Percentiles rank a stretch among this genome's conserved stretches.
These are phyloP conservation scores for Ylistrum balloti DNA, from an alignment of 1,140 invertebrate genomes.

Conservation along the genomic window DNA sequence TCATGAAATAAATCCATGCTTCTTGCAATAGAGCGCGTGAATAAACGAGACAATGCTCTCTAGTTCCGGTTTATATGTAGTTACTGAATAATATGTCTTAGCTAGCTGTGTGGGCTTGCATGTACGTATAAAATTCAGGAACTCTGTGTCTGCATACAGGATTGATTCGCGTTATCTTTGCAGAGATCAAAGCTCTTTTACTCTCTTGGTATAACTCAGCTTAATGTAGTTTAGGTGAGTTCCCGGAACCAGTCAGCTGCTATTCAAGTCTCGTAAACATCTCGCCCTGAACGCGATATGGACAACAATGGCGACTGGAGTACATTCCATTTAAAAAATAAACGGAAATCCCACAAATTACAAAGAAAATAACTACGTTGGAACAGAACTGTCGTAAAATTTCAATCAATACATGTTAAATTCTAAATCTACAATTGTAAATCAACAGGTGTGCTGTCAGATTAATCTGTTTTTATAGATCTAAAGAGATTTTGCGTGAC, in stretches of 20 bases:
- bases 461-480: background rate
- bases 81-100: background rate
- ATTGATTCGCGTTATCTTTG: conserved; percentile 15
- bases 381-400: conserved; percentile 2
- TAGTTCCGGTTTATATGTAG: background rate
- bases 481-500: background rate
- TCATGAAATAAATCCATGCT: background rate
- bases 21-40: background rate
- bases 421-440: conserved; percentile 1
- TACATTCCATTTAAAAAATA: conserved; percentile 8
- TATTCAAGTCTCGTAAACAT: conserved; percentile 27
- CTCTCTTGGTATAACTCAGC: conserved; percentile 18
- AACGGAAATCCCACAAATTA: background rate
- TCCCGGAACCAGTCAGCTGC: conserved; percentile 11
- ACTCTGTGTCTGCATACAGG: background rate
- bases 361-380: background rate
- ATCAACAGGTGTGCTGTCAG: conserved; percentile 4
- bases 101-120: conserved; percentile 9
- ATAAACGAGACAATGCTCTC: background rate
- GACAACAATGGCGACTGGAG: conserved; percentile 18
- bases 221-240: conserved; percentile 26
- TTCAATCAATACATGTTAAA: conserved; percentile 1
- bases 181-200: background rate
- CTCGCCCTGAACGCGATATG: conserved; percentile 9
- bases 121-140: conserved; percentile 16